Evolutionary conservation across 1,140 invertebrate species (phyloP).

Genomic region (Ceratina calcarata): DNA sequence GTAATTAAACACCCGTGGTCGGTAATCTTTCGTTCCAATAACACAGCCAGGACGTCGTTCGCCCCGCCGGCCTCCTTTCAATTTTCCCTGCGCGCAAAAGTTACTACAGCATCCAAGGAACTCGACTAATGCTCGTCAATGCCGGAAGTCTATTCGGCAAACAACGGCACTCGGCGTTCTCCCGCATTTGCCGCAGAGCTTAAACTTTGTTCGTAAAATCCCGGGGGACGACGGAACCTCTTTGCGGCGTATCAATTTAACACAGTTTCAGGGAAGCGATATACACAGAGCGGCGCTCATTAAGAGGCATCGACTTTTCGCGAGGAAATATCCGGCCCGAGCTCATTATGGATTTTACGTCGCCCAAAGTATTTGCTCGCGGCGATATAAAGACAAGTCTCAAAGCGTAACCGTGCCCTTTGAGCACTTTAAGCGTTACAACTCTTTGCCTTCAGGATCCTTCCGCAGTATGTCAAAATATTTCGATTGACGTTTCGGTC

Average conservation of each 20-base stretch:
- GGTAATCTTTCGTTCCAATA: slow-evolving; percentile 57
- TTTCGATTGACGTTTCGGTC: not conserved
- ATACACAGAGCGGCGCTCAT: slow-evolving; percentile 19
- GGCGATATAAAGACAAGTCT: not conserved
- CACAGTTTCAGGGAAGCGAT: slow-evolving; percentile 19
- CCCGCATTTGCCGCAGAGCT: slow-evolving; percentile 36
- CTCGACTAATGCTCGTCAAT: slow-evolving; percentile 60
- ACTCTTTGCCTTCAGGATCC: not conserved
- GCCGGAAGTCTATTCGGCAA: slow-evolving; percentile 50
- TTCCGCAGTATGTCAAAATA: not conserved
- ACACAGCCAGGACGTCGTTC: not conserved
- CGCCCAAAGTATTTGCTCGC: slow-evolving; percentile 20
- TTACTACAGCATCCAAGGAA: slow-evolving; percentile 35
- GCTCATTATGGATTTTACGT: slow-evolving; percentile 47
- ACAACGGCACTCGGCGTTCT: slow-evolving; percentile 45
- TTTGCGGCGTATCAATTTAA: slow-evolving; percentile 49
- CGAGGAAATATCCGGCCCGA: slow-evolving; percentile 29
- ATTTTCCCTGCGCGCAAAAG: slow-evolving; percentile 27
- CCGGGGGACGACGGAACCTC: not conserved
- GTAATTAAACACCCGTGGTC: slow-evolving; percentile 60
- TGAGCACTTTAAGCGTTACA: slow-evolving; percentile 2
- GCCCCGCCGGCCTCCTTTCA: not conserved
- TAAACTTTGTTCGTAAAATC: slow-evolving; percentile 51
- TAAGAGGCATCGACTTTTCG: slow-evolving; percentile 41
- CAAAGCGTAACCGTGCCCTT: slow-evolving; percentile 15